Evolutionary conservation across 2,888 invertebrate genomes (phyloP).

Genomic region (Nebria salina): DNA sequence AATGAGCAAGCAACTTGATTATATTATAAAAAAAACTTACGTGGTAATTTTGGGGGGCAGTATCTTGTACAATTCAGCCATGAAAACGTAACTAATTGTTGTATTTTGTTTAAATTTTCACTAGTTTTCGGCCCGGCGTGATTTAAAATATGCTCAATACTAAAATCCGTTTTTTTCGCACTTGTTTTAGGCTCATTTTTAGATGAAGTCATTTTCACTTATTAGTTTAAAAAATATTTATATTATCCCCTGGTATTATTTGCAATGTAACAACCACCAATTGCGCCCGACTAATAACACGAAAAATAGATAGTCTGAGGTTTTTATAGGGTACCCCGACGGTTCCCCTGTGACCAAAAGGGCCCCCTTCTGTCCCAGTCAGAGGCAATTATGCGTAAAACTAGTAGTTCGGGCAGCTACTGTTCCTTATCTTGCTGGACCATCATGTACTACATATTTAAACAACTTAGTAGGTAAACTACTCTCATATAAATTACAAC

Average conservation of each 20-base stretch:
- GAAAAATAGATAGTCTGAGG: constrained; percentile 3
- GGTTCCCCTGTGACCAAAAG: constrained; percentile 24
- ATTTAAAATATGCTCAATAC: constrained; percentile 71
- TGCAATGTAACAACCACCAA: constrained; percentile 13
- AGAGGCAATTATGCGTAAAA: constrained; percentile 60
- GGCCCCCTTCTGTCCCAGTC: constrained; percentile 50
- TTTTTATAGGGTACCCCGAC: constrained; percentile 32
- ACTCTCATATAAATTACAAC: too few relatives aligned
- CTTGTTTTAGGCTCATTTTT: constrained; percentile 38
- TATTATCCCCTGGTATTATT: constrained; percentile 11
- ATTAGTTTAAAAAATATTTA: neutral
- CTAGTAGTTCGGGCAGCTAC: constrained; percentile 53
- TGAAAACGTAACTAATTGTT: constrained; percentile 53
- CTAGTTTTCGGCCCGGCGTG: constrained; percentile 60
- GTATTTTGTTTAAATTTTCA: constrained; percentile 30
- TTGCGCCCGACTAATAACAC: constrained; percentile 19
- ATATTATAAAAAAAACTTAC: constrained; percentile 62
- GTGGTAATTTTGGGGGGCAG: constrained; percentile 75
- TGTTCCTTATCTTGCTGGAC: constrained; percentile 12
- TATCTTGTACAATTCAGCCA: constrained; percentile 81
- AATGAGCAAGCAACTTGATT: neutral
- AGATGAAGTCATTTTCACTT: constrained; percentile 48
- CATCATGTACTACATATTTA: neutral
- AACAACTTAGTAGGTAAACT: neutral
- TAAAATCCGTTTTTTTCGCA: constrained; percentile 64